These are phyloP conservation scores for Enoplosus armatus DNA, from an alignment of 2,797 vertebrate species.

Conservation along the genomic window DNA sequence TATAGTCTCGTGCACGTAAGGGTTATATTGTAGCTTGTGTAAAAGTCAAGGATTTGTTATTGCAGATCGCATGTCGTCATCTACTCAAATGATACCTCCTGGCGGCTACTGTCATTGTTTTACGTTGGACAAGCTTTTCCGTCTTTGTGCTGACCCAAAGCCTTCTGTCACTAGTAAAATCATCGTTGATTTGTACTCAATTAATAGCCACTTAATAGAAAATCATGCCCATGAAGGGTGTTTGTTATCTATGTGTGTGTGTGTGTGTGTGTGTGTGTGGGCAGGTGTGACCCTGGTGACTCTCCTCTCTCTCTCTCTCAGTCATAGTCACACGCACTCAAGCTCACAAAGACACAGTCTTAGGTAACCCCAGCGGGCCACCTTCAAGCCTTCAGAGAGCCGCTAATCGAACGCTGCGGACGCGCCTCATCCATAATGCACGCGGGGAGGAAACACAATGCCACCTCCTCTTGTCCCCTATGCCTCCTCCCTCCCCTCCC, in stretches of 20 bases:
- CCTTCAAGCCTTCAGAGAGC: conserved; percentile 46
- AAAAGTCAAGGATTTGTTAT: neutral
- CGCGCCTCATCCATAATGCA: conserved; percentile 80
- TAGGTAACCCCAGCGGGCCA: conserved; percentile 50
- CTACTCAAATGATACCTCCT: neutral
- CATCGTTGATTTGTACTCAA: neutral
- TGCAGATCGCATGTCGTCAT: neutral
- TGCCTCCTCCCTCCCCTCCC: conserved; percentile 8
- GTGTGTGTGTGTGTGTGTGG: neutral
- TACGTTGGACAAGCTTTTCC: neutral
- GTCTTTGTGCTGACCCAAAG: neutral
- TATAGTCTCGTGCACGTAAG: neutral
- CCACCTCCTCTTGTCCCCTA: conserved; percentile 46
- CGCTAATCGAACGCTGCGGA: conserved; percentile 53
- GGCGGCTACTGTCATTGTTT: neutral
- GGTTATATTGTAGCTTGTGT: neutral
- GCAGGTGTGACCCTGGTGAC: conserved; percentile 29
- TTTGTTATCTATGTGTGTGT: conserved; percentile 11
- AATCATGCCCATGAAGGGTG: neutral
- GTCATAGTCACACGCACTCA: conserved; percentile 24
- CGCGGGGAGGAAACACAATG: conserved; percentile 67
- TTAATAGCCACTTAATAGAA: neutral
- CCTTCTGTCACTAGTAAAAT: neutral
- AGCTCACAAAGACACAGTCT: conserved; percentile 45
- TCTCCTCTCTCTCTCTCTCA: conserved; percentile 18